Conservation (phyloP, 2,797 vertebrate genomes). For the Halcyon leucocephala region DNA sequence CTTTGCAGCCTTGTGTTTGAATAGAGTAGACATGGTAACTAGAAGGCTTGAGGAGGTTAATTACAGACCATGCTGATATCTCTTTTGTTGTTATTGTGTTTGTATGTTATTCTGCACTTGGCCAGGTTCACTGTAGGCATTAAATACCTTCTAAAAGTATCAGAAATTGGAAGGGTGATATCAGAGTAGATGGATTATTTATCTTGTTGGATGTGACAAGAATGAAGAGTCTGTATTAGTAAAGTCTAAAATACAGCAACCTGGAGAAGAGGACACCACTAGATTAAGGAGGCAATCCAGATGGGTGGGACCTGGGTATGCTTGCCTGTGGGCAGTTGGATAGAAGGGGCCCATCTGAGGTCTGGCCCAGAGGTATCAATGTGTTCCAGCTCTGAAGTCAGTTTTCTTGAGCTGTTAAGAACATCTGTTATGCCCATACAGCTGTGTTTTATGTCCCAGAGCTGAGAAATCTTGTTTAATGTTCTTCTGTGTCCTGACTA, state of each 20-base stretch:
- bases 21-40: not conserved
- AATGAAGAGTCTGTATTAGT: not conserved
- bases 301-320: not conserved
- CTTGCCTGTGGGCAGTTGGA: not conserved
- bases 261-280: not conserved
- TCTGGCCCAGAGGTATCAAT: not conserved
- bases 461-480: not conserved
- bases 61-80: not conserved
- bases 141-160: not conserved
- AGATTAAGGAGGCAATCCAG: not conserved
- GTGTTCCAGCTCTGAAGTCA: not conserved
- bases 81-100: not conserved
- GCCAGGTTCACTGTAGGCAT: not conserved
- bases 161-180: not conserved
- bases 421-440: not conserved
- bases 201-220: not conserved
- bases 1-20: constrained; percentile 2
- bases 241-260: not conserved
- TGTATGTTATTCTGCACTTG: not conserved
- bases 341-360: not conserved
- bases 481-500: not conserved
- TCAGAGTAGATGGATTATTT: not conserved
- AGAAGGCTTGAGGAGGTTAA: not conserved
- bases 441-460: not conserved
- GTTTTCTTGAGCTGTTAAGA: not conserved